These are phyloP conservation scores for Zaprionus ghesquierei DNA, from an alignment of 1,140 invertebrate genomes.

Conservation along the genomic window DNA sequence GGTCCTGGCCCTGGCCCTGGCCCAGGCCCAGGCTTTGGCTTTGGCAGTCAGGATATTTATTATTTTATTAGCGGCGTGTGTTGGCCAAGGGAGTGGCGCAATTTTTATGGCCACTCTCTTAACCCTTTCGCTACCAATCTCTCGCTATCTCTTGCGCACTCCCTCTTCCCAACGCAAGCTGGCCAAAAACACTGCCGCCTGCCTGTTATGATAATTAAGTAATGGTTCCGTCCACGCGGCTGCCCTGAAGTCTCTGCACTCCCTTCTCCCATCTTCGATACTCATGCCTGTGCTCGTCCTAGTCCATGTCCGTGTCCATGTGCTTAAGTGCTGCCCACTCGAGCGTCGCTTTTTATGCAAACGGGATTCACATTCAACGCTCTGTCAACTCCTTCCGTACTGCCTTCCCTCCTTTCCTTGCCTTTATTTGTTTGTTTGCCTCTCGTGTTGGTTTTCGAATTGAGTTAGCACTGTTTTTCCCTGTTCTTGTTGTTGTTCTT, in stretches of 20 bases:
- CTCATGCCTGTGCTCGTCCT: conserved; percentile 19
- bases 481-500: conserved; percentile 22
- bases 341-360: conserved; percentile 62
- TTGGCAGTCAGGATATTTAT: conserved; percentile 69
- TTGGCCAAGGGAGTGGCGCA: conserved; percentile 59
- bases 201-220: conserved; percentile 75
- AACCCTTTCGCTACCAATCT: conserved; percentile 50
- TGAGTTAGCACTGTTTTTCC: conserved; percentile 47
- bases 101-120: conserved; percentile 46
- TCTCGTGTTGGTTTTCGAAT: conserved; percentile 40
- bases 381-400: background rate
- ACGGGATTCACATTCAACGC: conserved; percentile 31
- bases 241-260: conserved; percentile 2
- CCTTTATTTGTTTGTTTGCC: conserved; percentile 14
- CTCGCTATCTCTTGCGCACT: background rate
- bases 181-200: conserved; percentile 48
- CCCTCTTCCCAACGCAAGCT: conserved; percentile 40
- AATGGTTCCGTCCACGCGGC: conserved; percentile 54
- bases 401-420: background rate
- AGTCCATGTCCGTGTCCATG: conserved; percentile 8
- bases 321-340: conserved; percentile 71
- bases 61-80: conserved; percentile 79
- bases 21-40: too few relatives aligned
- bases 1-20: too few relatives aligned
- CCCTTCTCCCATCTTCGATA: background rate